Evolutionary conservation across 2,888 invertebrate species (phyloP).

Genomic region (Epinotia demarniana): DNA sequence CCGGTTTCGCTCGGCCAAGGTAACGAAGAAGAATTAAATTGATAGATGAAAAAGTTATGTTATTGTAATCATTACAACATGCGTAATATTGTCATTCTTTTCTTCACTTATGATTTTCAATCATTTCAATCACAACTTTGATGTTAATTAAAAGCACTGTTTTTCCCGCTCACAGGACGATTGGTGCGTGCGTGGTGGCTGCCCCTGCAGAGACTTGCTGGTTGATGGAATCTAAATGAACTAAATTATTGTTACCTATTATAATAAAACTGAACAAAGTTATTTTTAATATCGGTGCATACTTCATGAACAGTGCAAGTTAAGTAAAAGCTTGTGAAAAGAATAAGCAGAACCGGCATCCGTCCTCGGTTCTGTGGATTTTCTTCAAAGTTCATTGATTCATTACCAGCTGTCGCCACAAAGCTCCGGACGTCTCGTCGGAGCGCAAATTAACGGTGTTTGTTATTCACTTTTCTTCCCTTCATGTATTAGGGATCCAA

Average conservation of each 20-base stretch:
- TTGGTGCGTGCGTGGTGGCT: too few relatives aligned
- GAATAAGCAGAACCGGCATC: background rate
- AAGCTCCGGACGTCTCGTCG: conserved; percentile 14
- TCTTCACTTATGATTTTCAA: too few relatives aligned
- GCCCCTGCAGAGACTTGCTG: too few relatives aligned
- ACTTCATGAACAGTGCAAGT: too few relatives aligned
- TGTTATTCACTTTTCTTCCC: conserved; percentile 31
- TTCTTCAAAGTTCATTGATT: conserved; percentile 26
- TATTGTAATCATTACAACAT: background rate
- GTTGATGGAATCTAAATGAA: too few relatives aligned
- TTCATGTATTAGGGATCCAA: conserved; percentile 22
- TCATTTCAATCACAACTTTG: too few relatives aligned
- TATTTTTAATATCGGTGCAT: too few relatives aligned
- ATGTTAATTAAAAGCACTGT: too few relatives aligned
- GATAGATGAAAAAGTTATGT: background rate
- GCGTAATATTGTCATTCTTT: too few relatives aligned
- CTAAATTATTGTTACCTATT: too few relatives aligned
- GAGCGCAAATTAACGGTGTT: conserved; percentile 32
- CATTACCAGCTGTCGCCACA: conserved; percentile 26
- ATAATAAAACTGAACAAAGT: too few relatives aligned
- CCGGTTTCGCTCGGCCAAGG: background rate
- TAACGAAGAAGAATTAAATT: background rate
- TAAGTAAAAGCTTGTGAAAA: background rate
- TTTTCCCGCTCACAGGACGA: too few relatives aligned
- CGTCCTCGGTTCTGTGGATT: conserved; percentile 12